phyloP scores from a whole-genome alignment of 2,888 invertebrate genomes.

The Syrphus vitripennis region DNA sequence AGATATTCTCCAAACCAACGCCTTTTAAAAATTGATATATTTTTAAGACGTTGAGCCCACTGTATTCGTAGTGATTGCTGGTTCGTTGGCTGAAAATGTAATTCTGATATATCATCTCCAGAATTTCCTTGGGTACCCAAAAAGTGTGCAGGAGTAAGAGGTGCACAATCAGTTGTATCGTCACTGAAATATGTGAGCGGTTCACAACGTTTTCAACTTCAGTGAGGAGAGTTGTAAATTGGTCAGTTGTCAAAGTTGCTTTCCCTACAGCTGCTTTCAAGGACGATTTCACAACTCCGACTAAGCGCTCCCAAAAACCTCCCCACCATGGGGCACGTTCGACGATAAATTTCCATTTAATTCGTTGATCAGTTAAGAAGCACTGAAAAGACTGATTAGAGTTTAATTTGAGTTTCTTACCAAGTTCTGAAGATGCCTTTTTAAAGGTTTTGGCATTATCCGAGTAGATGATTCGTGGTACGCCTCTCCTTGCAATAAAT shows the following conservation, averaged over 20 bases:
- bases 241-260: not conserved
- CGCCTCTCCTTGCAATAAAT: constrained; percentile 36
- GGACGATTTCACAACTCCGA: not conserved
- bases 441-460: constrained; percentile 42
- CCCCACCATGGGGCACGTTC: too few relatives aligned
- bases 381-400: not conserved
- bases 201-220: too few relatives aligned
- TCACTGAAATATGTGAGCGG: too few relatives aligned
- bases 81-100: not conserved
- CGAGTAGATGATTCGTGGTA: constrained; percentile 11
- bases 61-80: not conserved
- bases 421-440: constrained; percentile 2
- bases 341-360: too few relatives aligned
- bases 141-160: too few relatives aligned
- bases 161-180: constrained; percentile 6
- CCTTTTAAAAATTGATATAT: not conserved
- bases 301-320: constrained; percentile 25
- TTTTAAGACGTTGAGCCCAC: not conserved
- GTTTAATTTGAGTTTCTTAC: not conserved
- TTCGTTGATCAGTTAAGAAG: constrained; percentile 2
- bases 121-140: not conserved
- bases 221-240: constrained; percentile 6
- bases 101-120: not conserved
- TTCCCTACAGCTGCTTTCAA: constrained; percentile 17
- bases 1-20: constrained; percentile 8